Conservation (phyloP, 2,113 vertebrate species). For the Talpa occidentalis region DNA sequence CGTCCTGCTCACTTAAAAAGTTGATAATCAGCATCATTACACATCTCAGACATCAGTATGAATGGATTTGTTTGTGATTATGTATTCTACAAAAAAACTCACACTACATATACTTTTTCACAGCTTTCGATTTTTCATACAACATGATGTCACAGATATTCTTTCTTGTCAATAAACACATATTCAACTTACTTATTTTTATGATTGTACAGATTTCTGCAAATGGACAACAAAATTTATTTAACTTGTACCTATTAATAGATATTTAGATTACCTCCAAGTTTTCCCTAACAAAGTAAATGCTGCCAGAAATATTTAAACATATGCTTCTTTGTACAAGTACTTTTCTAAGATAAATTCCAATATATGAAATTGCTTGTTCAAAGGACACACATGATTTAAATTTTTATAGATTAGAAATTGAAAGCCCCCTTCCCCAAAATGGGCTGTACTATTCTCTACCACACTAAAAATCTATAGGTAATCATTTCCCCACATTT, state of each 20-base stretch:
- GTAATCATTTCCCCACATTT: background rate
- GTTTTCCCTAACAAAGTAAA: slow-evolving; percentile 50
- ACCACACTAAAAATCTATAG: background rate
- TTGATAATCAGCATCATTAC: background rate
- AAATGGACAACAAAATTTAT: slow-evolving; percentile 21
- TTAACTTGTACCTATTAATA: slow-evolving; percentile 48
- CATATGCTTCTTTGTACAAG: slow-evolving; percentile 11
- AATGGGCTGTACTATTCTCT: background rate
- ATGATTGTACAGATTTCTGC: background rate
- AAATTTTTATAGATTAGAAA: slow-evolving; percentile 53
- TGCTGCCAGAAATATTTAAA: slow-evolving; percentile 23
- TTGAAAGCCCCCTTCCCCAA: background rate
- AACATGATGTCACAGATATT: background rate
- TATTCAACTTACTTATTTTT: background rate
- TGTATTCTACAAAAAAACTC: background rate
- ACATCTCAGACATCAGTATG: background rate
- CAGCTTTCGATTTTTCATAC: background rate
- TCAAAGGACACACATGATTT: slow-evolving; percentile 42
- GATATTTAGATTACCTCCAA: slow-evolving; percentile 47
- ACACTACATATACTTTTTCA: background rate
- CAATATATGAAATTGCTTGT: slow-evolving; percentile 41
- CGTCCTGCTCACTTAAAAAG: background rate
- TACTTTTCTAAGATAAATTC: slow-evolving; percentile 57
- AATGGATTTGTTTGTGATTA: background rate
- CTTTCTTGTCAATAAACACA: background rate